A percentile compares a stretch with the other conserved stretches of the same genome.
phyloP scores from a whole-genome alignment of 2,797 vertebrate genomes.

The Phoeniculus purpureus region DNA sequence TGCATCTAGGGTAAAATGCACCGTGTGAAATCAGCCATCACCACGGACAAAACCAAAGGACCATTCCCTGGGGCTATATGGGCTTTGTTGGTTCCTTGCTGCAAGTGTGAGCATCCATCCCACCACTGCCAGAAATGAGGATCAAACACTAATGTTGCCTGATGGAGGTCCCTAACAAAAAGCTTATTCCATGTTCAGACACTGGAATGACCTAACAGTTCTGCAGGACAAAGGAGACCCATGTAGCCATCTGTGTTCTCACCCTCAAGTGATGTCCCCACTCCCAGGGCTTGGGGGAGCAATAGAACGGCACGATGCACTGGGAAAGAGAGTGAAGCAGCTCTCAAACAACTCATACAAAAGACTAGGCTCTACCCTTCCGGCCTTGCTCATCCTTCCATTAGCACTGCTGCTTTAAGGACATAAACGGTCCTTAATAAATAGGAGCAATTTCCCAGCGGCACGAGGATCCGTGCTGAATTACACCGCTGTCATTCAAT shows the following conservation, averaged over 20 bases:
- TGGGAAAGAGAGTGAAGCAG: background rate
- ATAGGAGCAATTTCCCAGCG: conserved; percentile 38
- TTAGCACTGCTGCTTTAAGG: background rate
- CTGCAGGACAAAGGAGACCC: background rate
- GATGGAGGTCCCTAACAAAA: background rate
- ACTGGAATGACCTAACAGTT: background rate
- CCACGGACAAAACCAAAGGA: background rate
- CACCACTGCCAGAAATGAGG: background rate
- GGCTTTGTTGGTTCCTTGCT: background rate
- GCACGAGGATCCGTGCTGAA: background rate
- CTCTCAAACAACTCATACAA: background rate
- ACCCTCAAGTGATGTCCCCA: background rate
- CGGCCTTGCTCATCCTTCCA: background rate
- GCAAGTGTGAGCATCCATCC: background rate
- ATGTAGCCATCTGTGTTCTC: background rate
- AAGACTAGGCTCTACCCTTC: background rate
- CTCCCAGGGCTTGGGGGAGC: background rate
- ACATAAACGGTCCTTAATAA: background rate
- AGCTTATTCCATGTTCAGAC: background rate
- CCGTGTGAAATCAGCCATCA: background rate
- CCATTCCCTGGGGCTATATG: background rate
- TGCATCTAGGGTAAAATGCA: background rate
- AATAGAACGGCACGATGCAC: background rate
- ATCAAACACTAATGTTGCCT: background rate
- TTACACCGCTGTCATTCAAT: background rate